These are phyloP conservation scores for Molossus molossus DNA, from an alignment of 2,797 vertebrate species.

Conservation along the genomic window DNA sequence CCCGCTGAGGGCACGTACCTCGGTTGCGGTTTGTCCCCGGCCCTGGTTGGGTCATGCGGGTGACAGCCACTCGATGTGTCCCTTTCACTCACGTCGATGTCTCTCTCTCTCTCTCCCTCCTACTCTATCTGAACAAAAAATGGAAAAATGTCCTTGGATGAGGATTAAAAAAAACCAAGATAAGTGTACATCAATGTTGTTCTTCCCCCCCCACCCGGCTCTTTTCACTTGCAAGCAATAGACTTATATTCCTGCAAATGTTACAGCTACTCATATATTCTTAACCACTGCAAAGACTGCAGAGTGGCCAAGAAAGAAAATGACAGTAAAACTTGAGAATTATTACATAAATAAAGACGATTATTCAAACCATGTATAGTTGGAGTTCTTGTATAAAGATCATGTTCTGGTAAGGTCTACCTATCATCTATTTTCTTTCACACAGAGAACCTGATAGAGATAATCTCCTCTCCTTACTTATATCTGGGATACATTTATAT, in stretches of 20 bases:
- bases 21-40: too few species aligned
- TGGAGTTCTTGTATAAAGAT: not conserved
- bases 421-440: not conserved
- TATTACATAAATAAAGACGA: conserved; percentile 11
- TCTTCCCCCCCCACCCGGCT: not conserved
- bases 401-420: not conserved
- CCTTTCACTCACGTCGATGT: too few species aligned
- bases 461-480: not conserved
- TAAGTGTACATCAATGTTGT: not conserved
- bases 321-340: not conserved
- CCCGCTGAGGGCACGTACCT: too few species aligned
- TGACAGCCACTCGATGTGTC: too few species aligned
- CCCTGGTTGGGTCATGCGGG: too few species aligned
- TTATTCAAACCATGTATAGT: not conserved
- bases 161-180: too few species aligned
- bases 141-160: too few species aligned
- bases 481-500: not conserved
- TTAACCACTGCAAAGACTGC: not conserved
- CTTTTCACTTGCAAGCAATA: not conserved
- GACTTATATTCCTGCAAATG: not conserved
- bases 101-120: too few species aligned
- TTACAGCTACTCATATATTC: not conserved
- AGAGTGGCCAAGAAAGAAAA: not conserved
- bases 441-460: not conserved
- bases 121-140: too few species aligned